Evolutionary conservation across 2,797 vertebrate genomes (phyloP).

Genomic region (Ctenochaetus hawaiiensis): DNA sequence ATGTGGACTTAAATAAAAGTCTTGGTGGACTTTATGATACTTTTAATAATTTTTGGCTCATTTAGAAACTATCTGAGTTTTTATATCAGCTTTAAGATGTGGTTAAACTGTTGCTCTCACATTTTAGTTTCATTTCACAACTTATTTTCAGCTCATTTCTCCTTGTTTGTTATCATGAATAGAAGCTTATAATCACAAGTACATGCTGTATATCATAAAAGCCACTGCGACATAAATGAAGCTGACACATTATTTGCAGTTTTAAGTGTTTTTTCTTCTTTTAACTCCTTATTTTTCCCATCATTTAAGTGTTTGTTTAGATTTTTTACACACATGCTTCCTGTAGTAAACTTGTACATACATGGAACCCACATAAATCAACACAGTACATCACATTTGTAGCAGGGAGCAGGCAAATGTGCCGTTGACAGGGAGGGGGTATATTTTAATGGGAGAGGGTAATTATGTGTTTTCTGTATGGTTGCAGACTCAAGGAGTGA

Average conservation of each 20-base stretch:
- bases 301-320: not conserved
- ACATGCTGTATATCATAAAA: slow-evolving; percentile 8
- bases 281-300: slow-evolving; percentile 10
- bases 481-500: slow-evolving; percentile 5
- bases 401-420: slow-evolving; percentile 4
- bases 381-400: not conserved
- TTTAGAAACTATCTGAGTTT: not conserved
- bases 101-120: not conserved
- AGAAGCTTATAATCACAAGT: not conserved
- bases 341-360: not conserved
- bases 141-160: not conserved
- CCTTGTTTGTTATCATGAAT: not conserved
- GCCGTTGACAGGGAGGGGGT: not conserved
- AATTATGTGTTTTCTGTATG: slow-evolving; percentile 13
- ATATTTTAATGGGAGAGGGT: slow-evolving; percentile 32
- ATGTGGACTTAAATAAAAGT: not conserved
- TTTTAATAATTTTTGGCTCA: not conserved
- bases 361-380: slow-evolving; percentile 6
- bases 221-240: not conserved
- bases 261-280: not conserved
- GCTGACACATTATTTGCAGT: not conserved
- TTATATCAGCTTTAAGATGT: not conserved
- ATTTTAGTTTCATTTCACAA: slow-evolving; percentile 11
- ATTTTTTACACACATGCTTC: not conserved
- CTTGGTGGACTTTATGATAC: too few species aligned